Conservation (phyloP, 2,113 vertebrate genomes). For the Tympanuchus pallidicinctus region DNA sequence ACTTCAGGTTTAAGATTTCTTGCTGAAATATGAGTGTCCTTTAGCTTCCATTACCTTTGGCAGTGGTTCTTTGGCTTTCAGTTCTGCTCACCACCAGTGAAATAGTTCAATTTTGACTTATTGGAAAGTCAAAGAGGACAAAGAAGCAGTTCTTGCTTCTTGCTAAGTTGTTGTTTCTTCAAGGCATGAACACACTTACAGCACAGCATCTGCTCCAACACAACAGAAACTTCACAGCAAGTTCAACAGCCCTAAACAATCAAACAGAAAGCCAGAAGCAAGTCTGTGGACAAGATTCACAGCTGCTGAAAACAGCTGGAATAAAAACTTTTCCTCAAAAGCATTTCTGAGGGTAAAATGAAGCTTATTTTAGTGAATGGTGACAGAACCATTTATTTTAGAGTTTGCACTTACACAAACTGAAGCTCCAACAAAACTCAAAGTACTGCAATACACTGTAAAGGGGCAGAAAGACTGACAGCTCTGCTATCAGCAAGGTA, state of each 20-base stretch:
- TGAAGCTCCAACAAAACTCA: not conserved
- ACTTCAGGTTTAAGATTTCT: not conserved
- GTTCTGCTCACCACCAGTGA: not conserved
- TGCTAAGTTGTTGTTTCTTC: rapidly evolving
- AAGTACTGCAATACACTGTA: rapidly evolving
- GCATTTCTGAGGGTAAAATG: not conserved
- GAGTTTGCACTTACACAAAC: rapidly evolving
- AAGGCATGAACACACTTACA: not conserved
- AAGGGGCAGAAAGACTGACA: not conserved
- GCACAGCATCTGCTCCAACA: not conserved
- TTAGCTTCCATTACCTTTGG: not conserved
- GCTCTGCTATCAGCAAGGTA: not conserved
- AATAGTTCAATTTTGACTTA: not conserved
- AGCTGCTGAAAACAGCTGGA: not conserved
- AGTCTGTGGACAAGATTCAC: not conserved
- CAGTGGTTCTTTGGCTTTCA: not conserved
- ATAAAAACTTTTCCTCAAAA: not conserved
- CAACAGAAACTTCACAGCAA: not conserved
- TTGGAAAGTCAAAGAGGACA: not conserved
- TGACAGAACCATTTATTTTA: not conserved
- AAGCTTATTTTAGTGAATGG: rapidly evolving
- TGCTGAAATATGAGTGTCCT: rapidly evolving
- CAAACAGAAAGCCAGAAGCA: rapidly evolving
- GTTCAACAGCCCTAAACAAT: not conserved
- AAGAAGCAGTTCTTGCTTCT: not conserved